A percentile compares a stretch with the other conserved stretches of the same genome.
phyloP scores from a whole-genome alignment of 2,113 vertebrate genomes.

The Chlorodrepanis virens region DNA sequence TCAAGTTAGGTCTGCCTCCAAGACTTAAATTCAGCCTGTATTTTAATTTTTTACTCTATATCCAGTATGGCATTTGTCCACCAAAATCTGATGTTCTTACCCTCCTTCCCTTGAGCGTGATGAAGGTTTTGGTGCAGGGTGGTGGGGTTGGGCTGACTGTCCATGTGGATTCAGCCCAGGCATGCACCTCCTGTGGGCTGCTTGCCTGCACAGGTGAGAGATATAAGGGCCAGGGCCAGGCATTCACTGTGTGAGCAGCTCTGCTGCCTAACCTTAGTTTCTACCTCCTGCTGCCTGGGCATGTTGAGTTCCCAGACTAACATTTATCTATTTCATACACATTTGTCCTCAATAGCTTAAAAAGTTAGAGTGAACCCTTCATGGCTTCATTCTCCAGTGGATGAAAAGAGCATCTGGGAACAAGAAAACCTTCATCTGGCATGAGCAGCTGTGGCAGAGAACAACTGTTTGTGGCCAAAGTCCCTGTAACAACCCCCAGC shows the following conservation, averaged over 20 bases:
- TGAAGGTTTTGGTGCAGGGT: neutral
- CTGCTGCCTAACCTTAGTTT: neutral
- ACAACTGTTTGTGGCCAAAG: neutral
- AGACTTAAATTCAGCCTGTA: neutral
- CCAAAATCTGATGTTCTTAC: neutral
- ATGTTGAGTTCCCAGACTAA: neutral
- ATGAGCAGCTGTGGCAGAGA: neutral
- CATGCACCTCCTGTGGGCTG: neutral
- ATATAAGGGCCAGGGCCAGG: neutral
- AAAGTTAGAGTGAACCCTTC: neutral
- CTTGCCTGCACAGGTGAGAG: accelerated
- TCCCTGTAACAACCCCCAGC: neutral
- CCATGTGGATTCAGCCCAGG: neutral
- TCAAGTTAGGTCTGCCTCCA: neutral
- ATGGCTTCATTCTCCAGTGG: neutral
- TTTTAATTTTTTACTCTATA: neutral
- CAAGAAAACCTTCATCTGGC: neutral
- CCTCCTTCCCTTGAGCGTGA: neutral
- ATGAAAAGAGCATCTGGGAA: neutral
- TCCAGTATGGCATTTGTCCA: neutral
- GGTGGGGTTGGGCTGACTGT: neutral
- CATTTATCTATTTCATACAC: neutral
- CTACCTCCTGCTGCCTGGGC: neutral
- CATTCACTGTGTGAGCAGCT: accelerated
- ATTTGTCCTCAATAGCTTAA: neutral